A percentile compares a stretch with the other conserved stretches of the same genome.
phyloP scores from a whole-genome alignment of 2,113 vertebrate genomes.

The Myotis lucifugus region DNA sequence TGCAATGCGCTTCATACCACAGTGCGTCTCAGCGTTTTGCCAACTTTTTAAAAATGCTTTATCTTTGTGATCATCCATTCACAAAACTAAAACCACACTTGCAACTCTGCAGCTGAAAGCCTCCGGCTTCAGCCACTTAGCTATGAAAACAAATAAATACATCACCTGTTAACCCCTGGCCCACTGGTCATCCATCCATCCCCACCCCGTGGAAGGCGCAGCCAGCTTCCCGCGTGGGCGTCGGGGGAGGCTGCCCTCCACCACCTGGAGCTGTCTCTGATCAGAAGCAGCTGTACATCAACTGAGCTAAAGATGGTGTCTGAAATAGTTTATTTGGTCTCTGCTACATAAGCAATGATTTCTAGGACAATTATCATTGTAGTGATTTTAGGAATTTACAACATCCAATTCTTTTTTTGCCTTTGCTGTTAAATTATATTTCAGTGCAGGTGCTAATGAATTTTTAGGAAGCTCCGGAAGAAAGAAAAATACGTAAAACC shows the following conservation, averaged over 20 bases:
- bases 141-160: constrained; percentile 84
- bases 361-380: constrained; percentile 74
- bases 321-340: constrained; percentile 85
- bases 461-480: constrained; percentile 88
- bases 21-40: constrained; percentile 87
- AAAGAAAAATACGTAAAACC: constrained; percentile 86
- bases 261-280: constrained; percentile 71
- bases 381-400: constrained; percentile 81
- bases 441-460: constrained; percentile 89
- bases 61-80: constrained; percentile 84
- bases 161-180: constrained; percentile 80
- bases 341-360: constrained; percentile 77
- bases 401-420: constrained; percentile 80
- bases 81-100: constrained; percentile 87
- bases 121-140: constrained; percentile 82
- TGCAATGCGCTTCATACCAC: constrained; percentile 89
- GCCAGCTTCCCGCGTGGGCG: constrained; percentile 80
- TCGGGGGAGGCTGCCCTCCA: constrained; percentile 77
- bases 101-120: constrained; percentile 86
- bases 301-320: constrained; percentile 83
- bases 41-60: constrained; percentile 84
- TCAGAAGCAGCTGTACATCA: constrained; percentile 85
- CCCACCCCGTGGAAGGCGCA: constrained; percentile 72
- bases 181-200: neutral
- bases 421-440: constrained; percentile 84